Evolutionary conservation across 2,888 invertebrate species (phyloP), one percentile per base, ranked within the genome.

Genomic region (Amphimallon solstitiale): DNA sequence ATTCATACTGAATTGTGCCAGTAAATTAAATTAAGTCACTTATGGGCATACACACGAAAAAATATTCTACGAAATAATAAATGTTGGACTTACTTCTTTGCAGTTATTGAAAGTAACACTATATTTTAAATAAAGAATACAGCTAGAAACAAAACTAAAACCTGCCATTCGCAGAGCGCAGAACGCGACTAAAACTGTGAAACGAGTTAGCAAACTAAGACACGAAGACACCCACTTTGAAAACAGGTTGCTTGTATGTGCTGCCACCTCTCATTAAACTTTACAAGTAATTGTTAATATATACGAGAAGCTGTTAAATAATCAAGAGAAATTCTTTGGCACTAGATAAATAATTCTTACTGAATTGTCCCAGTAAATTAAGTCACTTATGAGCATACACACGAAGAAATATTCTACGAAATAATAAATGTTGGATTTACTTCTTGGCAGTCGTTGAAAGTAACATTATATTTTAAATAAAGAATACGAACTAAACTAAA

Each of bases 131-230:
- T 63, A 51, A 49, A 51, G 17, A 63, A 17, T 38, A 40, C 14
- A 29, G 51, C 15, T 34, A 48, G 45, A 6, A 52, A 60, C 63
- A 52, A 51, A 49, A 48, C 21, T 7, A 45, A 19, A 14, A 46
- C 37, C 63, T 66, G 63, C 65, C 65, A 68, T 56, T 63, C 51
- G 52, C 69, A 51, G 45, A 63, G 54, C 64, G 65, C 68, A 59
- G 63, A 71, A 65, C 68, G 40, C 71, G 66, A 71, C 71, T 71
- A 67, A 68, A n/a, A n/a, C n/a, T n/a, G n/a, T n/a, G n/a, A n/a
- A n/a, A n/a, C n/a, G n/a, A n/a, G n/a, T n/a, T n/a, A n/a, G n/a
- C n/a, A n/a, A n/a, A n/a, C n/a, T n/a, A n/a, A n/a, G n/a, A n/a
- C n/a, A 23, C 23, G 2, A 23, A 66, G 66, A 69, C 71, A 69